Evolutionary conservation across 2,888 invertebrate genomes (phyloP).

Genomic region (Agrochola macilenta): DNA sequence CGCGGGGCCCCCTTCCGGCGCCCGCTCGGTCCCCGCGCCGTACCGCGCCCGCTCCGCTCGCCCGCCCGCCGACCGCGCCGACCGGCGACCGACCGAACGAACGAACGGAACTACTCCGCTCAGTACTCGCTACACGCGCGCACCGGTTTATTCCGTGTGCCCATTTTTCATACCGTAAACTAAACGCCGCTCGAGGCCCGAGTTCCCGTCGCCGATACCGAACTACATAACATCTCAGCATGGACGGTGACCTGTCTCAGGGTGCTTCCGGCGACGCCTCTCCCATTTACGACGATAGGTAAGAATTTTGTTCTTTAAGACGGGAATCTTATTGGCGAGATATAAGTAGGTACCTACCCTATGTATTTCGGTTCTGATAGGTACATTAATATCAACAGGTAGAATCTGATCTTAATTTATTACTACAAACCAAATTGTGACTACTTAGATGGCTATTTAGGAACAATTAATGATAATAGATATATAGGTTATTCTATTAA

Average conservation of each 20-base stretch:
- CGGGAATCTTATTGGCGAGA: constrained; percentile 39
- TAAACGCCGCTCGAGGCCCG: constrained; percentile 69
- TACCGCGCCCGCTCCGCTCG: constrained; percentile 59
- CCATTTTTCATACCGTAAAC: constrained; percentile 71
- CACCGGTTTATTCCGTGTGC: constrained; percentile 78
- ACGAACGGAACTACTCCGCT: constrained; percentile 70
- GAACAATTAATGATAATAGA: neutral
- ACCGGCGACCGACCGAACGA: constrained; percentile 64
- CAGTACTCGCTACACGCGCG: constrained; percentile 74
- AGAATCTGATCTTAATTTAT: constrained; percentile 9
- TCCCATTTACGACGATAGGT: constrained; percentile 85
- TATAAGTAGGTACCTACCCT: constrained; percentile 13
- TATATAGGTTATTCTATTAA: neutral
- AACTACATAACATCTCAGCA: constrained; percentile 64
- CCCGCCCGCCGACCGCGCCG: constrained; percentile 58
- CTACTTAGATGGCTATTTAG: neutral
- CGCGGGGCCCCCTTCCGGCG: constrained; percentile 81
- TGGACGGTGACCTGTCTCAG: constrained; percentile 86
- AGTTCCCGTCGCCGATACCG: constrained; percentile 64
- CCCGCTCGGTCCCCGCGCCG: constrained; percentile 55
- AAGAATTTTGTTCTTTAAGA: constrained; percentile 65
- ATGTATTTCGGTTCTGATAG: constrained; percentile 14
- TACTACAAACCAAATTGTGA: neutral
- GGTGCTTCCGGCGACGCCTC: constrained; percentile 82
- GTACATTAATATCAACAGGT: constrained; percentile 46